Conservation (phyloP, 2,888 invertebrate genomes). For the Nomada fabriciana region DNA sequence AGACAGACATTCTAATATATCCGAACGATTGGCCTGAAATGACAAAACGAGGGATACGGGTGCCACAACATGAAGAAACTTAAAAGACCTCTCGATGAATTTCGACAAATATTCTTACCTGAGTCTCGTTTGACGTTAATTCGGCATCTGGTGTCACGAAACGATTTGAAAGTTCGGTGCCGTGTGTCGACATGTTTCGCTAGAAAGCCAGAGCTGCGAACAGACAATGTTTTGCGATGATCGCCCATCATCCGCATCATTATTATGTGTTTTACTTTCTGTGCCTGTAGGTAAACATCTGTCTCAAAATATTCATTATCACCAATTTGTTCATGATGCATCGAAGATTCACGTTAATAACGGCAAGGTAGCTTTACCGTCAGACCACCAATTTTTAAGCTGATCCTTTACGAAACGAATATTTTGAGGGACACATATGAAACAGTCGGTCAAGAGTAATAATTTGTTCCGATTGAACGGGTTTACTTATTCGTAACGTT, state of each 20-base stretch:
- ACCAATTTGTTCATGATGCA: constrained; percentile 28
- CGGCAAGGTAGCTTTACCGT: constrained; percentile 17
- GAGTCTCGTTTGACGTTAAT: constrained; percentile 72
- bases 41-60: neutral
- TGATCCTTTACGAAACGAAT: neutral
- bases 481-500: neutral
- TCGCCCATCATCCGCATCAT: constrained; percentile 49
- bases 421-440: neutral
- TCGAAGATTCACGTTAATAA: constrained; percentile 20
- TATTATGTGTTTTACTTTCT: constrained; percentile 40
- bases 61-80: neutral
- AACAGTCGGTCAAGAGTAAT: neutral
- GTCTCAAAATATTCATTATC: constrained; percentile 47
- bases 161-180: constrained; percentile 73
- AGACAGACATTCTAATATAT: constrained; percentile 78
- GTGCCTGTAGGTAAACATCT: constrained; percentile 34
- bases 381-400: neutral
- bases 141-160: constrained; percentile 72
- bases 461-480: neutral
- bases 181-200: constrained; percentile 77
- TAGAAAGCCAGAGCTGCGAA: constrained; percentile 60
- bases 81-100: neutral
- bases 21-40: constrained; percentile 72
- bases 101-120: constrained; percentile 58
- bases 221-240: constrained; percentile 62